Conservation (phyloP, 2,797 vertebrate species). For the Danio aesculapii region DNA sequence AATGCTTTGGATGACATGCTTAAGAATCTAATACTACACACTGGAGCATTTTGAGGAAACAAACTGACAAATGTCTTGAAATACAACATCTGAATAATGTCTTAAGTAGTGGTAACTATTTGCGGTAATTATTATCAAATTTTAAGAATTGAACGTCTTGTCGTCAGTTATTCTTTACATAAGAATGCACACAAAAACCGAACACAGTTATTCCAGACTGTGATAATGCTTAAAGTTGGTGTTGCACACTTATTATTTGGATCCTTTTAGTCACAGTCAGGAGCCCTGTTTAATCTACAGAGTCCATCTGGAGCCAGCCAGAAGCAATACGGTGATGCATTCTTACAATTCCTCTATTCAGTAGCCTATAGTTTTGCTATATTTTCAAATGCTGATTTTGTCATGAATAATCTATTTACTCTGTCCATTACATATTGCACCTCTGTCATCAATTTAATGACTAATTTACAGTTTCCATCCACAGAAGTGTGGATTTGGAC, state of each 20-base stretch:
- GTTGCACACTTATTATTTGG: conserved; percentile 19
- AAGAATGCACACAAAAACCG: neutral
- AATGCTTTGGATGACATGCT: too few species aligned
- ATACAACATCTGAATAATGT: too few species aligned
- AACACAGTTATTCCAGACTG: neutral
- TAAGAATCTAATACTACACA: too few species aligned
- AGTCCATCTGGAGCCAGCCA: conserved; percentile 16
- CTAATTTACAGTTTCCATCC: too few species aligned
- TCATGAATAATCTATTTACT: neutral
- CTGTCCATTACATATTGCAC: neutral
- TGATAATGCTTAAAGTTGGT: conserved; percentile 3
- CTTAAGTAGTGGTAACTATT: too few species aligned
- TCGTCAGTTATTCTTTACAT: neutral
- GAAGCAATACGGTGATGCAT: conserved; percentile 2
- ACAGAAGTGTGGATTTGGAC: neutral
- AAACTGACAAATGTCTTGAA: too few species aligned
- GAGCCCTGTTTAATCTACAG: conserved; percentile 17
- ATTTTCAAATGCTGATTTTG: neutral
- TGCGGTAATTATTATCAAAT: too few species aligned
- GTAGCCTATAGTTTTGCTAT: neutral
- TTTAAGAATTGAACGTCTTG: too few species aligned
- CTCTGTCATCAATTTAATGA: neutral
- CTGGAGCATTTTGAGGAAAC: too few species aligned
- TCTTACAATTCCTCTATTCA: neutral
- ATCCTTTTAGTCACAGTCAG: conserved; percentile 20